These are phyloP conservation scores for Pammene aurita DNA, from an alignment of 2,888 invertebrate genomes.

Conservation along the genomic window DNA sequence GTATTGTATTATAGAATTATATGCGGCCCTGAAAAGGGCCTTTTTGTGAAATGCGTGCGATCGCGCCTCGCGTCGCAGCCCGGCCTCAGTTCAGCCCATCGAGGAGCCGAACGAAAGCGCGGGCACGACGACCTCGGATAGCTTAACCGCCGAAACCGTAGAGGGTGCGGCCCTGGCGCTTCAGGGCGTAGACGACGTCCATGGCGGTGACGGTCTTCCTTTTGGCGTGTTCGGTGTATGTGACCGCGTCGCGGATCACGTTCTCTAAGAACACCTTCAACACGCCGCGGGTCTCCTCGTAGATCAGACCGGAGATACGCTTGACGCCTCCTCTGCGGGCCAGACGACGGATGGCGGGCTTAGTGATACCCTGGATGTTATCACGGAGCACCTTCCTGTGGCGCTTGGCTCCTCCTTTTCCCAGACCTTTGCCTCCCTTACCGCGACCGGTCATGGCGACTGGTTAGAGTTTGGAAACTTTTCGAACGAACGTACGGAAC, in stretches of 20 bases:
- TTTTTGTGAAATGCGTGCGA: no score
- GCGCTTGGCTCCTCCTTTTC: slow-evolving; percentile 92
- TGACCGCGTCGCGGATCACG: slow-evolving; percentile 92
- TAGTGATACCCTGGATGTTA: slow-evolving; percentile 91
- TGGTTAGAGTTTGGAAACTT: neutral
- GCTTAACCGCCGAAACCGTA: slow-evolving; percentile 89
- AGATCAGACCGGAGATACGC: slow-evolving; percentile 89
- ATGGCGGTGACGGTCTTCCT: slow-evolving; percentile 94
- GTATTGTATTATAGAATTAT: no score
- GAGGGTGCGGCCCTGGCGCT: slow-evolving; percentile 90
- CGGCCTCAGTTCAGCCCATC: no score
- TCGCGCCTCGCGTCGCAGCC: no score
- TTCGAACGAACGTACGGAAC: no score
- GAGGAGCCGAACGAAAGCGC: no score
- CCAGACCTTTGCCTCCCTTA: slow-evolving; percentile 90
- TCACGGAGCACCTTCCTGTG: slow-evolving; percentile 91
- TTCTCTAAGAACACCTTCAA: slow-evolving; percentile 92
- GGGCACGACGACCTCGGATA: no score
- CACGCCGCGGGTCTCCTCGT: slow-evolving; percentile 91
- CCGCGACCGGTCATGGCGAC: slow-evolving; percentile 89
- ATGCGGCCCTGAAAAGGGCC: no score
- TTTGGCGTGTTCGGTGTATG: slow-evolving; percentile 94
- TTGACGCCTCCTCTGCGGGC: slow-evolving; percentile 89
- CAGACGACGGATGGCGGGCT: slow-evolving; percentile 89
- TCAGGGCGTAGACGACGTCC: slow-evolving; percentile 93